Evolutionary conservation across 2,113 vertebrate species (phyloP).

Genomic region (Indri indri): DNA sequence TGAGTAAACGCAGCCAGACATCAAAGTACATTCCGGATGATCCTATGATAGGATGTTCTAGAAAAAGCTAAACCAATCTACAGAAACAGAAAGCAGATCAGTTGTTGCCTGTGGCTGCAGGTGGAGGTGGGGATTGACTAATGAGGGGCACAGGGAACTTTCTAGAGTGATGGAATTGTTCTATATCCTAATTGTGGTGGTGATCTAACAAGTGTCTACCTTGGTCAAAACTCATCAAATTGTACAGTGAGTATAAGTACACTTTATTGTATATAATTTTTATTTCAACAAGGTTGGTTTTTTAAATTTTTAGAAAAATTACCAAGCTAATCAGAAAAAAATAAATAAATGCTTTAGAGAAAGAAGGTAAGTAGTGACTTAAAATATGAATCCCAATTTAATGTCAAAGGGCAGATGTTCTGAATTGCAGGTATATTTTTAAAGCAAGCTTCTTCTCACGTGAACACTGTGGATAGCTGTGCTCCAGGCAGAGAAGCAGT

Average conservation of each 20-base stretch:
- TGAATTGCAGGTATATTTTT: background rate
- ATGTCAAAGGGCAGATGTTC: background rate
- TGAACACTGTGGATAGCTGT: background rate
- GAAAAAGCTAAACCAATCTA: background rate
- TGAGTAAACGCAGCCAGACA: background rate
- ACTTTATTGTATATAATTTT: background rate
- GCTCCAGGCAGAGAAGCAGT: background rate
- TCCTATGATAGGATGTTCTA: background rate
- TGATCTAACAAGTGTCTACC: background rate
- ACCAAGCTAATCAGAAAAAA: background rate
- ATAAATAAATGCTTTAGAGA: background rate
- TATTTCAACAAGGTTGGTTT: background rate
- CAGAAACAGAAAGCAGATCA: background rate
- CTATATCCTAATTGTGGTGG: background rate
- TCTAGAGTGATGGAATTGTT: background rate
- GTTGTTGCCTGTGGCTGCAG: background rate
- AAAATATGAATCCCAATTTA: background rate
- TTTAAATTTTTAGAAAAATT: background rate
- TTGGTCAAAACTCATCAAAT: background rate
- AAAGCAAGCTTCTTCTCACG: background rate
- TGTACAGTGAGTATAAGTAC: background rate
- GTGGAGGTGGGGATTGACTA: background rate
- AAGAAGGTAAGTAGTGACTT: background rate
- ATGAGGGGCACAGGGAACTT: background rate
- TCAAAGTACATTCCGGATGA: background rate